Percentiles rank a stretch among this genome's conserved stretches.
Evolutionary conservation across 2,113 vertebrate genomes (phyloP).

Genomic region (Eretmochelys imbricata): DNA sequence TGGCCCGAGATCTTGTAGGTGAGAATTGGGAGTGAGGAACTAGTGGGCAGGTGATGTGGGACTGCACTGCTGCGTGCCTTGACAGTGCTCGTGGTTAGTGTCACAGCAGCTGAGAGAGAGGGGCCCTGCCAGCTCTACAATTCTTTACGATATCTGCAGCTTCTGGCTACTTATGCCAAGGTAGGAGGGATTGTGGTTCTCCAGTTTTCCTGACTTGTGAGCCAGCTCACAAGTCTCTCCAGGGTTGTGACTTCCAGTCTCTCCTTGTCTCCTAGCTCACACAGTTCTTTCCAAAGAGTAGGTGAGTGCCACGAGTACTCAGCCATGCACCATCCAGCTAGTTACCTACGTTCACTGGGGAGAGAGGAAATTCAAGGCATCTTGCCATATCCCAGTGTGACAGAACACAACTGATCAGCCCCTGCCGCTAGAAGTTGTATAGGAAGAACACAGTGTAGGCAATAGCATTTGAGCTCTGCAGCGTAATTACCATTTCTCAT

Average conservation of each 20-base stretch:
- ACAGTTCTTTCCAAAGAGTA: neutral
- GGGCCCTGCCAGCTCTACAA: neutral
- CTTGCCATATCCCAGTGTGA: neutral
- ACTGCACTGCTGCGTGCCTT: neutral
- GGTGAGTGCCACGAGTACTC: neutral
- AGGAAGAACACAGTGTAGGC: neutral
- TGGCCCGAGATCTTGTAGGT: conserved; percentile 96
- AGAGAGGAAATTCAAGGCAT: neutral
- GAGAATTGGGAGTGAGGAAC: conserved; percentile 49
- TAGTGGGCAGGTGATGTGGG: neutral
- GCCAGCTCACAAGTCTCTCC: too few relatives aligned
- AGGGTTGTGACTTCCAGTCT: neutral
- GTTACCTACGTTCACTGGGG: neutral
- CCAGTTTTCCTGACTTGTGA: neutral
- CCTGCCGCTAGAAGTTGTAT: too few relatives aligned
- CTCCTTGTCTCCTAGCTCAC: neutral
- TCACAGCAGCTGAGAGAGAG: neutral
- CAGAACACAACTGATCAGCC: neutral
- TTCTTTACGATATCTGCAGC: neutral
- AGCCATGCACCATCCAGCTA: too few relatives aligned
- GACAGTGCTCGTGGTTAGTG: neutral
- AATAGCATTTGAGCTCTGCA: neutral
- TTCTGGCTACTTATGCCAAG: neutral
- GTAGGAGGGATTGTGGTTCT: neutral
- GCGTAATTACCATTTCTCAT: neutral